These are phyloP conservation scores for Anisognathus igniventris DNA, from an alignment of 2,797 vertebrate genomes.

Conservation along the genomic window DNA sequence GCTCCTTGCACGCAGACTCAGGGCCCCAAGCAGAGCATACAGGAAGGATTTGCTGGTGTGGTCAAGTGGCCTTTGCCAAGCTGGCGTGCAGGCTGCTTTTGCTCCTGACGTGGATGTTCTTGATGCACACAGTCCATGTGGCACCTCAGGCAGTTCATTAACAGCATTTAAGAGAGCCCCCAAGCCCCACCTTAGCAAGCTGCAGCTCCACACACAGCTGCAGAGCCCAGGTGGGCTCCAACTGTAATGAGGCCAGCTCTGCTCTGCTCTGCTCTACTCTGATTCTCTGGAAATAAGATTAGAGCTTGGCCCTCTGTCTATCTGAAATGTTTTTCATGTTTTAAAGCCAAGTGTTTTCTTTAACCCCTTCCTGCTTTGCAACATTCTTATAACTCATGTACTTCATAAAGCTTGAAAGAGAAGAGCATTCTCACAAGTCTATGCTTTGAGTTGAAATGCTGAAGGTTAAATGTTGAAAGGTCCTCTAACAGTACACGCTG, in stretches of 20 bases:
- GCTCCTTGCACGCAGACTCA: background rate
- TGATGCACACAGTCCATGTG: rapidly evolving
- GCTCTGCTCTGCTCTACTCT: background rate
- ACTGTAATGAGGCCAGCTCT: background rate
- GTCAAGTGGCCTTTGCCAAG: background rate
- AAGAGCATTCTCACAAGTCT: background rate
- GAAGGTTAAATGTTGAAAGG: background rate
- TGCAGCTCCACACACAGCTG: background rate
- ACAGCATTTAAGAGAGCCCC: background rate
- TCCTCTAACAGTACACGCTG: background rate
- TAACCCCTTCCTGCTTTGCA: background rate
- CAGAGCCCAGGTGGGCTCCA: background rate
- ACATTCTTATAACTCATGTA: rapidly evolving
- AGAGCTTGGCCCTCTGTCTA: background rate
- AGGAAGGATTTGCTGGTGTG: background rate
- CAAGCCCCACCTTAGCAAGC: background rate
- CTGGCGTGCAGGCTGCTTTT: background rate
- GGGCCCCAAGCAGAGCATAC: background rate
- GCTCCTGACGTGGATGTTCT: background rate
- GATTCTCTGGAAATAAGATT: background rate
- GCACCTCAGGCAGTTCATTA: background rate
- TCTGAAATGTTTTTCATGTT: background rate
- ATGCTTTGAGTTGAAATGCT: background rate
- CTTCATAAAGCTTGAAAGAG: background rate
- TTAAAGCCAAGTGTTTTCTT: background rate